These are phyloP conservation scores for Dendrolimus kikuchii DNA, from an alignment of 1,140 invertebrate species.

Conservation along the genomic window DNA sequence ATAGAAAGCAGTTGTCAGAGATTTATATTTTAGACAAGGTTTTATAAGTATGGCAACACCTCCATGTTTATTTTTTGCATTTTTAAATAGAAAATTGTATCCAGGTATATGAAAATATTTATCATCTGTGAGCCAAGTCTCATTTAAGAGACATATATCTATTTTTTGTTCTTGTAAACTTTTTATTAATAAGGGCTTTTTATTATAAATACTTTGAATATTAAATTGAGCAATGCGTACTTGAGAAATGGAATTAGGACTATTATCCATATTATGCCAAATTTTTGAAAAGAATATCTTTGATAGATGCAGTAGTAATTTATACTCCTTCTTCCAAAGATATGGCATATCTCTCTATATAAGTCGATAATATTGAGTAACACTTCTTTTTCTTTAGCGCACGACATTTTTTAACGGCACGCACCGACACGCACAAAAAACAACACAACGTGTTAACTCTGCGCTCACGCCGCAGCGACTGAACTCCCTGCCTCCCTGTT, in stretches of 20 bases:
- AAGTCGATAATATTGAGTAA: too few species aligned
- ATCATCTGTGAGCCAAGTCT: not conserved
- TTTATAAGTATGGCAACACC: not conserved
- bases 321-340: too few species aligned
- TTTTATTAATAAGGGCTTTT: conserved; percentile 1
- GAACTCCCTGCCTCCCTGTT: too few species aligned
- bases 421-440: too few species aligned
- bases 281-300: conserved; percentile 1
- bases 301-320: not conserved
- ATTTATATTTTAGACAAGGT: not conserved
- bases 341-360: too few species aligned
- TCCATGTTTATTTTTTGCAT: conserved; percentile 1
- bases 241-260: not conserved
- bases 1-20: not conserved
- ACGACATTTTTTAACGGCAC: too few species aligned
- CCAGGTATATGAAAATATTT: not conserved
- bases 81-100: not conserved
- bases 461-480: too few species aligned
- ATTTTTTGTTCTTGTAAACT: too few species aligned
- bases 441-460: too few species aligned
- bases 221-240: not conserved
- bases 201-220: conserved; percentile 1
- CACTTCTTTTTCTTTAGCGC: too few species aligned
- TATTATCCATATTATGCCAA: not conserved
- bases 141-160: conserved; percentile 1